Evolutionary conservation across 1,140 invertebrate genomes (phyloP).

Genomic region (Luehdorfia chinensis): DNA sequence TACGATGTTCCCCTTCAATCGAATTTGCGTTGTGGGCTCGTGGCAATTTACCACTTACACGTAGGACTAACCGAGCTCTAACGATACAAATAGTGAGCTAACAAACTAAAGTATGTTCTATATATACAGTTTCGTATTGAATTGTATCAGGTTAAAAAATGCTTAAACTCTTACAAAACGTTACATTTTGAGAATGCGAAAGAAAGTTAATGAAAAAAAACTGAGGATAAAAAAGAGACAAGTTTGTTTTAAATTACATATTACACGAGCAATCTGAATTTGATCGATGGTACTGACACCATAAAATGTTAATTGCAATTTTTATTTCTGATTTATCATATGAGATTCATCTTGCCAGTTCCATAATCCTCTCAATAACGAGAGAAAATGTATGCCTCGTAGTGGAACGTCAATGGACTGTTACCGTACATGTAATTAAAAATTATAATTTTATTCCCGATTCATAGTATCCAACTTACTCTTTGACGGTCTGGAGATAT

Average conservation of each 20-base stretch:
- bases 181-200: not conserved
- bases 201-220: too few species aligned
- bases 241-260: not conserved
- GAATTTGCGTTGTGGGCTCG: slow-evolving; percentile 61
- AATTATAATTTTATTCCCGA: too few species aligned
- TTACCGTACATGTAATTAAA: too few species aligned
- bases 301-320: not conserved
- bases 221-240: not conserved
- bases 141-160: too few species aligned
- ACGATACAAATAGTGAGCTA: slow-evolving; percentile 48
- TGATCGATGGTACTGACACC: not conserved
- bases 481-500: slow-evolving; percentile 59
- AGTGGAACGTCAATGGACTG: too few species aligned
- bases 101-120: slow-evolving; percentile 26
- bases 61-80: slow-evolving; percentile 52
- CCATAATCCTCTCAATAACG: too few species aligned
- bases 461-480: too few species aligned
- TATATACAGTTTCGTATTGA: slow-evolving; percentile 14
- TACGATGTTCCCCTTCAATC: slow-evolving; percentile 56
- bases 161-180: too few species aligned
- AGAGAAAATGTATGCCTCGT: too few species aligned
- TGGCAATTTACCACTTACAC: slow-evolving; percentile 71
- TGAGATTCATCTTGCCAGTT: too few species aligned
- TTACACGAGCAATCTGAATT: too few species aligned
- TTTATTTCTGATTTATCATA: too few species aligned